phyloP scores from a whole-genome alignment of 2,797 vertebrate species.

The Cyclopterus lumpus region DNA sequence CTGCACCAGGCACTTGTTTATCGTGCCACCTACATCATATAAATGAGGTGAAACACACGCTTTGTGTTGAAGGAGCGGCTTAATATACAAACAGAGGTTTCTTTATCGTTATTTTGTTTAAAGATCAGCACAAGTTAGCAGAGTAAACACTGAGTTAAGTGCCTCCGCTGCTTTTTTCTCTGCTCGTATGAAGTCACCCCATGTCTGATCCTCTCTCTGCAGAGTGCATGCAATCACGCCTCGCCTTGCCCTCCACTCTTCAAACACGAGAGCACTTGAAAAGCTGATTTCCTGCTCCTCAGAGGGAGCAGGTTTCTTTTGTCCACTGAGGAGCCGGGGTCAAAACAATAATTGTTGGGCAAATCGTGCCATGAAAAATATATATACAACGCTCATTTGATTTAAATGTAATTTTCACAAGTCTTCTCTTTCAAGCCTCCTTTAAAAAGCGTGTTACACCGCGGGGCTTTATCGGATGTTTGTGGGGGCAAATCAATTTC shows the following conservation, averaged over 20 bases:
- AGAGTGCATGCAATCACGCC: slow-evolving; percentile 75
- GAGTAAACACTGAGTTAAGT: slow-evolving; percentile 49
- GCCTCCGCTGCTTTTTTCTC: slow-evolving; percentile 49
- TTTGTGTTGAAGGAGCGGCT: not conserved
- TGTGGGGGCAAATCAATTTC: slow-evolving; percentile 69
- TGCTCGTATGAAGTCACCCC: slow-evolving; percentile 65
- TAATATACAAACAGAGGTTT: not conserved
- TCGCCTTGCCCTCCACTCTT: slow-evolving; percentile 76
- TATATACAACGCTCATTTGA: slow-evolving; percentile 73
- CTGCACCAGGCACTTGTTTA: slow-evolving; percentile 2
- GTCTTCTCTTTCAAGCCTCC: slow-evolving; percentile 56
- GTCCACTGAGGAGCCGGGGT: slow-evolving; percentile 74
- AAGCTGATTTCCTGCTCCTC: slow-evolving; percentile 82
- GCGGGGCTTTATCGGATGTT: slow-evolving; percentile 56
- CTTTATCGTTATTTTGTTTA: slow-evolving; percentile 4
- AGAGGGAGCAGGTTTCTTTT: slow-evolving; percentile 77
- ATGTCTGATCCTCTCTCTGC: slow-evolving; percentile 67
- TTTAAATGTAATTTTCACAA: slow-evolving; percentile 76
- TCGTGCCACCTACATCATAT: slow-evolving; percentile 15
- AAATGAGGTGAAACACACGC: slow-evolving; percentile 18
- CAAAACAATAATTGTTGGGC: slow-evolving; percentile 82
- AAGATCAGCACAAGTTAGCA: slow-evolving; percentile 30
- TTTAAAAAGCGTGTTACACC: slow-evolving; percentile 46
- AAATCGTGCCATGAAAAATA: slow-evolving; percentile 71
- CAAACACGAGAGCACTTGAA: slow-evolving; percentile 81